Percentiles rank a stretch among this genome's conserved stretches.
These are phyloP conservation scores for Anagrus nilaparvatae DNA, from an alignment of 1,140 invertebrate genomes.

Conservation along the genomic window DNA sequence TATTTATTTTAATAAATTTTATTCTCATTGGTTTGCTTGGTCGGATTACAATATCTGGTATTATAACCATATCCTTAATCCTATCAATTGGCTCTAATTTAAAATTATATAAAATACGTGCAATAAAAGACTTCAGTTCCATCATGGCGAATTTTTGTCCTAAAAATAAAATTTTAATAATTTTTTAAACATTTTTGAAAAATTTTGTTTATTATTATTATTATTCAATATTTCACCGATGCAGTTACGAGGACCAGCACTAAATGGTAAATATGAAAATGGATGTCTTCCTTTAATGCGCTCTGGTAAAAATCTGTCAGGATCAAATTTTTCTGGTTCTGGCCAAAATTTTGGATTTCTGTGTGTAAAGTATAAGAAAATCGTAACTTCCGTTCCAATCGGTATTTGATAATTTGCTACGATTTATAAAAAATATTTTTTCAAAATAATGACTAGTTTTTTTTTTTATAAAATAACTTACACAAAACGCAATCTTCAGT, in stretches of 20 bases:
- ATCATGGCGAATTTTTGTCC: constrained; percentile 26
- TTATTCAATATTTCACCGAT: constrained; percentile 49
- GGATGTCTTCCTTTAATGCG: constrained; percentile 38
- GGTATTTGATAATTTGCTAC: constrained; percentile 29
- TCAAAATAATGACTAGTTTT: too few species aligned
- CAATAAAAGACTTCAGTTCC: constrained; percentile 18
- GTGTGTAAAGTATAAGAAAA: constrained; percentile 50
- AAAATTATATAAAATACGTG: constrained; percentile 18
- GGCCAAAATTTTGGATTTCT: constrained; percentile 54
- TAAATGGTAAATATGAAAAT: constrained; percentile 52
- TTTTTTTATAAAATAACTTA: constrained; percentile 10
- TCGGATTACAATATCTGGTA: constrained; percentile 18
- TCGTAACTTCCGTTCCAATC: constrained; percentile 33
- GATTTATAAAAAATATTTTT: constrained; percentile 12
- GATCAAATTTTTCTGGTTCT: constrained; percentile 61
- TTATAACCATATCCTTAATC: constrained; percentile 6
- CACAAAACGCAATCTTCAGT: constrained; percentile 34
- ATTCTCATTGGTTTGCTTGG: constrained; percentile 13
- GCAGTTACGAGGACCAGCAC: constrained; percentile 60
- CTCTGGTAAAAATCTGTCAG: constrained; percentile 58
- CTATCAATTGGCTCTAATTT: constrained; percentile 18
- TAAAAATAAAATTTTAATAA: constrained; percentile 9
- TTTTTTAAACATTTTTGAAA: too few species aligned
- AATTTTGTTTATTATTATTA: too few species aligned
- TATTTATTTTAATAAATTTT: constrained; percentile 15